Percentiles rank a stretch among this genome's conserved stretches.
phyloP scores from a whole-genome alignment of 2,113 vertebrate species.

The Sapayoa aenigma region DNA sequence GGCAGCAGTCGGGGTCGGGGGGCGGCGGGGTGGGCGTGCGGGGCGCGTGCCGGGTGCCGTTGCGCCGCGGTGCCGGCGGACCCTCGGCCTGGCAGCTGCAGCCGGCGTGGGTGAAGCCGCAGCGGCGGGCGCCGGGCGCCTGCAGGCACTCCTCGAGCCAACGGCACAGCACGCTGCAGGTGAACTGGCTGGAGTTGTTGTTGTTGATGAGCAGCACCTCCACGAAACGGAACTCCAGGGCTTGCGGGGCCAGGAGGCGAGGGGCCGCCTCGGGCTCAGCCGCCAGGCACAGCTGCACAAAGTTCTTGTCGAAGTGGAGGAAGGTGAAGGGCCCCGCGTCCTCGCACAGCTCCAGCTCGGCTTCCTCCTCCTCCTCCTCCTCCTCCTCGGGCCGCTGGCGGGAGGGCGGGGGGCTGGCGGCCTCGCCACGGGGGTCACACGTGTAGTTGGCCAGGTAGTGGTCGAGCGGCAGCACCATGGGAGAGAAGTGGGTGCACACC shows the following conservation, averaged over 20 bases:
- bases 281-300: conserved; percentile 92
- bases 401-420: conserved; percentile 35
- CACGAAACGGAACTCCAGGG: conserved; percentile 89
- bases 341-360: conserved; percentile 85
- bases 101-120: conserved; percentile 90
- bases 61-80: conserved; percentile 64
- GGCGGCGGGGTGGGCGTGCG: conserved; percentile 60
- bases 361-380: conserved; percentile 67
- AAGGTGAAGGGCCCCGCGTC: conserved; percentile 84
- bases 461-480: conserved; percentile 93
- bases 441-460: conserved; percentile 95
- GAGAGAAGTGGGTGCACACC: conserved; percentile 88
- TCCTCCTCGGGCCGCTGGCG: conserved; percentile 47
- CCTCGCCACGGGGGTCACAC: conserved; percentile 81
- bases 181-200: conserved; percentile 98
- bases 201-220: conserved; percentile 97
- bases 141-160: conserved; percentile 96
- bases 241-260: conserved; percentile 76
- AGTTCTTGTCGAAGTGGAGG: conserved; percentile 98
- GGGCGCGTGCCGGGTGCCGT: conserved; percentile 80
- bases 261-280: conserved; percentile 73
- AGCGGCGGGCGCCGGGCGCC: conserved; percentile 64
- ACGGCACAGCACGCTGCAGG: conserved; percentile 93
- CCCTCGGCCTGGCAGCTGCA: conserved; percentile 86
- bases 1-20: conserved; percentile 72